Evolutionary conservation across 2,113 vertebrate genomes (phyloP).

Genomic region (Eubucco bourcierii): DNA sequence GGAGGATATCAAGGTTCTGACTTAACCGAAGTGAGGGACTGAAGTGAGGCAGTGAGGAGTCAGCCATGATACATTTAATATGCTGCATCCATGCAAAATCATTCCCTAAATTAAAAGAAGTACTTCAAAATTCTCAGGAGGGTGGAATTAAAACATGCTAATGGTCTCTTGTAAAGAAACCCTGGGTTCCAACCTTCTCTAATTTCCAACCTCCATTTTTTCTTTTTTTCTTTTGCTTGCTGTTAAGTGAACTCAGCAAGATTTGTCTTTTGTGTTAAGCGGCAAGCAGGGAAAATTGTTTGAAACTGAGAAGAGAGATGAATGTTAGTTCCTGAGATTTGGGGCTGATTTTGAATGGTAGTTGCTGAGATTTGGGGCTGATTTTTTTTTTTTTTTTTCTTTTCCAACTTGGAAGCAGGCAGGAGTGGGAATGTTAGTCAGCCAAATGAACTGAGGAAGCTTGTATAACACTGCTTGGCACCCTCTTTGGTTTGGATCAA

Average conservation of each 20-base stretch:
- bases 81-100: conserved; percentile 14
- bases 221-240: not conserved
- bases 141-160: not conserved
- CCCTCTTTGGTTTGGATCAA: not conserved
- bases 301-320: conserved; percentile 49
- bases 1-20: not conserved
- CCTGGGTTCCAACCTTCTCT: not conserved
- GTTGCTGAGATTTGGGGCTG: not conserved
- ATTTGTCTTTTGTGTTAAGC: conserved; percentile 36
- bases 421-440: conserved; percentile 53
- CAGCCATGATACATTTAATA: not conserved
- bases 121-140: not conserved
- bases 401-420: conserved; percentile 20
- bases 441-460: conserved; percentile 63
- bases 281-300: conserved; percentile 12
- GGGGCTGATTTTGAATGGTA: not conserved
- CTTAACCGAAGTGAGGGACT: not conserved
- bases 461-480: conserved; percentile 63
- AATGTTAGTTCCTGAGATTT: conserved; percentile 24
- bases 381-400: not conserved
- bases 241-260: conserved; percentile 35
- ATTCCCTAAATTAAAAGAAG: not conserved
- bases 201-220: not conserved
- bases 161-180: not conserved
- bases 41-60: not conserved